Percentiles rank a stretch among this genome's conserved stretches.
Evolutionary conservation across 2,113 vertebrate genomes (phyloP).

Genomic region (Nestor notabilis): DNA sequence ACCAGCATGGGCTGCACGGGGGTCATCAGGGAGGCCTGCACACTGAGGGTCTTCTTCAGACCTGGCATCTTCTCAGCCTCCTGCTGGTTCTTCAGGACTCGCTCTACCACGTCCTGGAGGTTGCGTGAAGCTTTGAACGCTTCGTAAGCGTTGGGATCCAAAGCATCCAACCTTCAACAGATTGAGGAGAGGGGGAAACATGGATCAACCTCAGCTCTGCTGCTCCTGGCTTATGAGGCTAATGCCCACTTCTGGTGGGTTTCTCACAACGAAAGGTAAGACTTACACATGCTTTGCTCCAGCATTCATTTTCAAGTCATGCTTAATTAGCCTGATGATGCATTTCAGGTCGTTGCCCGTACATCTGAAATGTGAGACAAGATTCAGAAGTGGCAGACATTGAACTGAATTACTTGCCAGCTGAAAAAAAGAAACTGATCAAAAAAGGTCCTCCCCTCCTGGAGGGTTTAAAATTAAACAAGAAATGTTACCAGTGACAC

Average conservation of each 20-base stretch:
- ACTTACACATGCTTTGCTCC: slow-evolving; percentile 98
- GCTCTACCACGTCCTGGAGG: slow-evolving; percentile 91
- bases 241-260: fast-evolving
- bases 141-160: slow-evolving; percentile 95
- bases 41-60: slow-evolving; percentile 79
- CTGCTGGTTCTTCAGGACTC: slow-evolving; percentile 90
- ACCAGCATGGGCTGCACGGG: slow-evolving; percentile 99
- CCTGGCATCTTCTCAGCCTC: slow-evolving; percentile 84
- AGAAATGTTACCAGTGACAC: not conserved
- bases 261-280: not conserved
- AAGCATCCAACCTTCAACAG: slow-evolving; percentile 85
- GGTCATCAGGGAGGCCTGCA: slow-evolving; percentile 94
- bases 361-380: slow-evolving; percentile 75
- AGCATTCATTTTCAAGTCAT: slow-evolving; percentile 96
- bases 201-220: not conserved
- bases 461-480: not conserved
- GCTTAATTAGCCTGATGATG: slow-evolving; percentile 93
- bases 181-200: not conserved
- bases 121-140: slow-evolving; percentile 97
- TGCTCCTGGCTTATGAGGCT: not conserved
- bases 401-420: not conserved
- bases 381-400: not conserved
- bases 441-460: not conserved
- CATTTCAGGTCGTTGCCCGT: slow-evolving; percentile 96
- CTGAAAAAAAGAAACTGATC: not conserved